Percentiles rank a stretch among this genome's conserved stretches.
Evolutionary conservation across 2,113 vertebrate species (phyloP).

Genomic region (Leptosomus discolor): DNA sequence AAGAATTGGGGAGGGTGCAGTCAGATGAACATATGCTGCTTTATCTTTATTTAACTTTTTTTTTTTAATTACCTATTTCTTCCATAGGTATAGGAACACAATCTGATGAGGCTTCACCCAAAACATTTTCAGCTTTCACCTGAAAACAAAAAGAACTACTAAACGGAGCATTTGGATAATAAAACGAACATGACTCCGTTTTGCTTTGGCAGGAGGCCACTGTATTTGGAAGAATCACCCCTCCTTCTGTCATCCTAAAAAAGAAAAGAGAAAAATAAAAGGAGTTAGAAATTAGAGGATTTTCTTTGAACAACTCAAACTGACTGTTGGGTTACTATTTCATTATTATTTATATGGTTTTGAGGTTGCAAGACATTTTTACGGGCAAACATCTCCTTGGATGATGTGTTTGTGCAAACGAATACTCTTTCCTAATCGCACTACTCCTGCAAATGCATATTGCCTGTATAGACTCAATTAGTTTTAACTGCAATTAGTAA

Average conservation of each 20-base stretch:
- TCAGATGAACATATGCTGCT: not conserved
- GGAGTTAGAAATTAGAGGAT: not conserved
- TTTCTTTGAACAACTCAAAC: not conserved
- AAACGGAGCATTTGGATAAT: fast-evolving
- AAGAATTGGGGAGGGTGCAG: not conserved
- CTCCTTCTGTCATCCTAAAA: not conserved
- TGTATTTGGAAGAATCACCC: fast-evolving
- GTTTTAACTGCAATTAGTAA: not conserved
- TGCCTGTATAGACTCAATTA: not conserved
- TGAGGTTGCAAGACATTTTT: not conserved
- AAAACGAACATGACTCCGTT: slow-evolving; percentile 40
- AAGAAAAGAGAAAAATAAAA: not conserved
- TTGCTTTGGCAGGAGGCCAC: fast-evolving
- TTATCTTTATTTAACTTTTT: not conserved
- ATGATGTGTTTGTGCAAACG: fast-evolving
- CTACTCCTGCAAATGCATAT: not conserved
- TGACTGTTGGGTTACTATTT: not conserved
- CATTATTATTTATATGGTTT: not conserved
- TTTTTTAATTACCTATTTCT: slow-evolving; percentile 60
- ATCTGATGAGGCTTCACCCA: slow-evolving; percentile 41
- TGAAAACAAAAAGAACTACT: not conserved
- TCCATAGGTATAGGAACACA: not conserved
- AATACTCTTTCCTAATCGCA: not conserved
- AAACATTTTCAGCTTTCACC: slow-evolving; percentile 67
- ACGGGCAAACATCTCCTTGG: not conserved